Base-by-base conservation (phyloP, 2,888 invertebrate genomes). In the Campopleginae sp. region DNA sequence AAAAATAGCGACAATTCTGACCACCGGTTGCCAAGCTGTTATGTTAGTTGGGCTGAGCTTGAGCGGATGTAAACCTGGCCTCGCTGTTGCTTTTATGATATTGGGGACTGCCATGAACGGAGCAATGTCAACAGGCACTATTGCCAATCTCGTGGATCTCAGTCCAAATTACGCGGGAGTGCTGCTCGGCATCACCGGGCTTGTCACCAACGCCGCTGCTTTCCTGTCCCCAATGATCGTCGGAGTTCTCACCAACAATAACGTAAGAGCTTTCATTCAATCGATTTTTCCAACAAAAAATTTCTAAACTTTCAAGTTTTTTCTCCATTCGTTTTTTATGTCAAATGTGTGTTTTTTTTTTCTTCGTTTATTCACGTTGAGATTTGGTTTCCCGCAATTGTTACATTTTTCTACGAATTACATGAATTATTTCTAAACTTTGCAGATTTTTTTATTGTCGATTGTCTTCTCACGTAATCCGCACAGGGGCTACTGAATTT, bases 61-160 rank as follows among this genome's bases (percentile, higher is more conserved):
- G 89, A 95, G 95, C 42, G 96, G 96, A 0, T 96, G 96, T 89
- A 94, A 96, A 89, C 94, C 95, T 5, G 93, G 92, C 0, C 93
- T 95, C 1, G 96, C 96, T 0, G 95, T 96, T 42, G 89, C 95
- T 0, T 95, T 96, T 85, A 93, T 96, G 86, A 95, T 95, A 19
- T 86, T 95, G n/a, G 96, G 96, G 0, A 95, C 95, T 0, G 95
- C 95, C 61, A 93, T 95, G 17, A 96, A 96, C 89, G 97, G 97
- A 0, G 95, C 96, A 0, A 95, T 96, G 3, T 96, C 96, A 0
- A 95, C 96, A 0, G 96, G 96, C 0, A 95, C 96, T 1, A 92
- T 96, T 44, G 95, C 96, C 6, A 95, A 95, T 82, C 94, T 96
- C 76, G 96, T 97, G 12, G 96, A 97, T 88, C 94, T 96, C 58